Conservation (phyloP, 1,140 invertebrate genomes). For the Ylistrum balloti region DNA sequence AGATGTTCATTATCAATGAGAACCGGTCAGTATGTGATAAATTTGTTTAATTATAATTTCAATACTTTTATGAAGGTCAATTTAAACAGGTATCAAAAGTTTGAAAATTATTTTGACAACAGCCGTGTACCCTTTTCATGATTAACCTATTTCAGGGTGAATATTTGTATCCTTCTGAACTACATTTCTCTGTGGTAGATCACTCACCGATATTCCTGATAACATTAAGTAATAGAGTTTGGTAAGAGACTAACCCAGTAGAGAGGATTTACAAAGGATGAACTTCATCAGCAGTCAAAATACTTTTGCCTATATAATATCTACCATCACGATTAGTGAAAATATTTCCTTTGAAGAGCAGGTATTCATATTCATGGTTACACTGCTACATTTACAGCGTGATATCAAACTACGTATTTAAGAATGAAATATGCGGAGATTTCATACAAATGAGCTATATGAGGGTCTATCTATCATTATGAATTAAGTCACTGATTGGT, state of each 20-base stretch:
- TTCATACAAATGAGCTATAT: background rate
- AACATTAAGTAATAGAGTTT: background rate
- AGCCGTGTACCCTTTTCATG: background rate
- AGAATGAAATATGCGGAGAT: background rate
- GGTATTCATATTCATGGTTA: background rate
- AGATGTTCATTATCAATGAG: too few relatives aligned
- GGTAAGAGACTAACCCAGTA: background rate
- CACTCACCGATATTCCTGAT: background rate
- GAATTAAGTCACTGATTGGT: background rate
- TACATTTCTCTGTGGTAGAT: background rate
- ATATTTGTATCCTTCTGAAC: background rate
- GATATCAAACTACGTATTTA: background rate
- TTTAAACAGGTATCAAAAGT: too few relatives aligned
- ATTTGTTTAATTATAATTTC: too few relatives aligned
- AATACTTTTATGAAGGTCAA: too few relatives aligned
- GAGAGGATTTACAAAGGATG: background rate
- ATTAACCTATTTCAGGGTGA: background rate
- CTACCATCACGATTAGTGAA: background rate
- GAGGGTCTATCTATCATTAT: background rate
- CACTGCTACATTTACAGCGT: background rate
- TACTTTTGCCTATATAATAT: background rate
- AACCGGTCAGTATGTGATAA: too few relatives aligned
- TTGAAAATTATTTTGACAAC: too few relatives aligned
- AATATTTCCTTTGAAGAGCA: constrained; percentile 15
- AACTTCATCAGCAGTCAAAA: background rate